Evolutionary conservation across 2,888 invertebrate species (phyloP).

Genomic region (Polymixis lichenea): DNA sequence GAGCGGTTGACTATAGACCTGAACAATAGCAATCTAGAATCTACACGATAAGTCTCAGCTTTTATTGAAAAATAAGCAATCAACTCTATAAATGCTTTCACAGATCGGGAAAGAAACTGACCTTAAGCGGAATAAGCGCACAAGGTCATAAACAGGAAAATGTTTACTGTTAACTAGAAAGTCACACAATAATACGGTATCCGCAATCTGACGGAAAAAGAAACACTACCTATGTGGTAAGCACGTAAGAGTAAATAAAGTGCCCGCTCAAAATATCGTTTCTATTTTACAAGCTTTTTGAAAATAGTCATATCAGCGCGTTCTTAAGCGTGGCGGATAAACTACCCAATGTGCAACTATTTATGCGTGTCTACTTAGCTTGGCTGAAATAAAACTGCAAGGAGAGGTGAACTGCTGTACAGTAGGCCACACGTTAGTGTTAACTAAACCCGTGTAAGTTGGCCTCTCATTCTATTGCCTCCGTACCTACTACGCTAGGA

Average conservation of each 20-base stretch:
- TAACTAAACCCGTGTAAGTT: background rate
- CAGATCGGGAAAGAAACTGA: constrained; percentile 18
- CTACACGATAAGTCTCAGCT: background rate
- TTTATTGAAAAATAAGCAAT: background rate
- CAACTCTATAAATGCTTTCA: constrained; percentile 30
- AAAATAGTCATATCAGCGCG: background rate
- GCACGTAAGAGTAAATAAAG: constrained; percentile 29
- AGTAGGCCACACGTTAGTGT: background rate
- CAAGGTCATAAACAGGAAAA: constrained; percentile 68
- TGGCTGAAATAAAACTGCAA: background rate
- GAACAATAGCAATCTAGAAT: no score
- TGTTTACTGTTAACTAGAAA: constrained; percentile 32
- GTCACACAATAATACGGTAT: constrained; percentile 41
- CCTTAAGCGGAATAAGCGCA: constrained; percentile 12
- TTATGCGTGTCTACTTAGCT: background rate
- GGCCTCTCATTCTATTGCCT: background rate
- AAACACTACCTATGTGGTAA: constrained; percentile 25
- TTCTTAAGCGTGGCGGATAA: background rate
- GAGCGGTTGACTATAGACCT: background rate
- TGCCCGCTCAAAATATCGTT: constrained; percentile 3
- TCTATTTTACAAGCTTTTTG: background rate
- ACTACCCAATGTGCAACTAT: constrained; percentile 1
- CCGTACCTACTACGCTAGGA: background rate
- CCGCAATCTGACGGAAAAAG: constrained; percentile 44
- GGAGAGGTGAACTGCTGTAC: background rate